phyloP scores from a whole-genome alignment of 30 jellyfish, hydroid and myxozoan genomes.

The Rhopilema esculentum region DNA sequence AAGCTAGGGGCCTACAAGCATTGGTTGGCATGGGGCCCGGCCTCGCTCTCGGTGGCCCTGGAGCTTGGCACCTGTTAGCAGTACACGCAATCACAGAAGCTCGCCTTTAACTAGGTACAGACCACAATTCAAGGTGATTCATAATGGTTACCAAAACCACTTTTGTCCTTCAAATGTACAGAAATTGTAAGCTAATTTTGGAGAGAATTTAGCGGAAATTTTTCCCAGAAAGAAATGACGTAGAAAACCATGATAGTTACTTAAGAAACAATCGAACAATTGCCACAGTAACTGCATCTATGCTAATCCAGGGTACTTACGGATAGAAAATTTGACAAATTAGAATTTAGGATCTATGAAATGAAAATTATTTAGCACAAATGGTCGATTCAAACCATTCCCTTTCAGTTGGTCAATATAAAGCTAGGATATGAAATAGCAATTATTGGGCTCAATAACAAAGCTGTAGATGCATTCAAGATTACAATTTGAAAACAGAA shows the following conservation, averaged over 20 bases:
- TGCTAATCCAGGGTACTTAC: not conserved
- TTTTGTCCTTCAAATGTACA: not conserved
- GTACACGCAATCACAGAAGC: not conserved
- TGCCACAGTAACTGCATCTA: not conserved
- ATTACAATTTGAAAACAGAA: no score
- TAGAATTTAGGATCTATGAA: not conserved
- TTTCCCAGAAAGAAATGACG: not conserved
- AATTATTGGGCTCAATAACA: not conserved
- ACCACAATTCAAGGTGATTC: not conserved
- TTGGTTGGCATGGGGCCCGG: no score
- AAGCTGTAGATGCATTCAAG: no score
- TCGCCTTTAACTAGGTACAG: not conserved
- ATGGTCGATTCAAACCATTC: not conserved
- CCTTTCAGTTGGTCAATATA: no score
- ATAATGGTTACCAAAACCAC: not conserved
- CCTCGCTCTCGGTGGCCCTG: no score
- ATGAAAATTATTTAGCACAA: not conserved
- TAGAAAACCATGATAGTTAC: not conserved
- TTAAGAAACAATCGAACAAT: not conserved
- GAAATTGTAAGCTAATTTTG: not conserved
- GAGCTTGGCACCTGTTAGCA: not conserved
- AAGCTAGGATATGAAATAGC: not conserved
- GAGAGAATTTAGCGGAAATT: not conserved
- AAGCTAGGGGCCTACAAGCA: no score
- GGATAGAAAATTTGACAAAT: not conserved